These are phyloP conservation scores for Cebuella pygmaea DNA, from an alignment of 2,797 vertebrate genomes.

Conservation along the genomic window DNA sequence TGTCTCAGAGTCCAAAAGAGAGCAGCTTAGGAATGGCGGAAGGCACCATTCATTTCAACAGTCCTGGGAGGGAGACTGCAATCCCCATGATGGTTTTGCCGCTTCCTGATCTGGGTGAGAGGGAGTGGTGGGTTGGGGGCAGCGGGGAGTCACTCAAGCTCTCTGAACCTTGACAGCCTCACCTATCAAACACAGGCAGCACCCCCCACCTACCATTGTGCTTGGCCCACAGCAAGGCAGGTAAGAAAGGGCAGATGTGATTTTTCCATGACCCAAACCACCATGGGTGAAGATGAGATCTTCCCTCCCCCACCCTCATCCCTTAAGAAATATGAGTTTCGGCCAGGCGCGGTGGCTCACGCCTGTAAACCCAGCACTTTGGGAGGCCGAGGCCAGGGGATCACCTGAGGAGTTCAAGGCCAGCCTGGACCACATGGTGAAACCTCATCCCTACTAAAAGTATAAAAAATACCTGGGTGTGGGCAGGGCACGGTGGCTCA, in stretches of 20 bases:
- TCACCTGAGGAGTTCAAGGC: too few relatives aligned
- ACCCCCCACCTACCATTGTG: fast-evolving
- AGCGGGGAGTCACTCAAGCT: background rate
- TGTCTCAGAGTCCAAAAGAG: background rate
- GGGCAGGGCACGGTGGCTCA: background rate
- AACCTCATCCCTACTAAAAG: too few relatives aligned
- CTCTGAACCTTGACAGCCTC: background rate
- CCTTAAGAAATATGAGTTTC: background rate
- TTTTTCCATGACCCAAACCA: background rate
- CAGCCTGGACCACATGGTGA: too few relatives aligned
- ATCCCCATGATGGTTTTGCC: fast-evolving
- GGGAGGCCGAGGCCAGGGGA: too few relatives aligned
- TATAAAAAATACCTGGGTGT: background rate
- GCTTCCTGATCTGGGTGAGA: background rate
- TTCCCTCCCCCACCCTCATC: too few relatives aligned
- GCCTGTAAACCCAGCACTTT: too few relatives aligned
- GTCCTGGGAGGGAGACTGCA: background rate
- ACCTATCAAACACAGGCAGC: fast-evolving
- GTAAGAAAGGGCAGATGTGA: background rate
- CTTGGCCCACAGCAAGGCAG: background rate
- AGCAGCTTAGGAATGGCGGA: fast-evolving
- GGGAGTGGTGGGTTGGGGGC: background rate
- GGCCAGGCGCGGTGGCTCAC: background rate
- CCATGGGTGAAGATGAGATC: fast-evolving
- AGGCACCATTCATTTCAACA: background rate